Conservation (phyloP, 2,113 vertebrate species). For the Pseudorhombus dupliciocellatus region DNA sequence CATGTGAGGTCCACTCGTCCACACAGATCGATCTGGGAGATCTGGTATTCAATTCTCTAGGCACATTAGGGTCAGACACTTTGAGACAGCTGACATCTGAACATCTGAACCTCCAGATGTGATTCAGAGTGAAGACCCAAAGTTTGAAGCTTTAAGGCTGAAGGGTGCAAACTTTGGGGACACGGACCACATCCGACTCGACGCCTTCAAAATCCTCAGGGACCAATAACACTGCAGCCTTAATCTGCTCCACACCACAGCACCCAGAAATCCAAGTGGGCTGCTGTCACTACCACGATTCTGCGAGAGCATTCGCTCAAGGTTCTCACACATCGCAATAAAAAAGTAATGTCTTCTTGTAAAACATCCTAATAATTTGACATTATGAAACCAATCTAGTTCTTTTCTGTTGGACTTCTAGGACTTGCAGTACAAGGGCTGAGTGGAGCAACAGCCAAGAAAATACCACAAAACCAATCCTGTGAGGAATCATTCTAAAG, state of each 20-base stretch:
- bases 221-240: constrained; percentile 10
- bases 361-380: constrained; percentile 18
- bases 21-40: background rate
- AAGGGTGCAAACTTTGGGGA: constrained; percentile 8
- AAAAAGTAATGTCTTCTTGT: background rate
- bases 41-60: background rate
- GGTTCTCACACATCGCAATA: too few species aligned
- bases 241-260: constrained; percentile 11
- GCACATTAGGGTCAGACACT: background rate
- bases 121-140: constrained; percentile 10
- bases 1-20: background rate
- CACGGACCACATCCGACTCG: background rate
- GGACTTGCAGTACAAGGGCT: too few species aligned
- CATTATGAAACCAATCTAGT: constrained; percentile 3
- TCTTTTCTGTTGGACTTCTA: background rate
- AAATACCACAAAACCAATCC: background rate
- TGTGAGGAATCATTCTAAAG: constrained; percentile 19
- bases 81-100: background rate
- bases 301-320: background rate
- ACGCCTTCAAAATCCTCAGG: constrained; percentile 7
- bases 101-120: background rate
- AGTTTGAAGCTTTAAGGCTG: constrained; percentile 15
- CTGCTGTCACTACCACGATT: background rate
- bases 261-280: background rate
- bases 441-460: background rate